Evolutionary conservation across 2,888 invertebrate species (phyloP).

Genomic region (Tryphoninae sp.): DNA sequence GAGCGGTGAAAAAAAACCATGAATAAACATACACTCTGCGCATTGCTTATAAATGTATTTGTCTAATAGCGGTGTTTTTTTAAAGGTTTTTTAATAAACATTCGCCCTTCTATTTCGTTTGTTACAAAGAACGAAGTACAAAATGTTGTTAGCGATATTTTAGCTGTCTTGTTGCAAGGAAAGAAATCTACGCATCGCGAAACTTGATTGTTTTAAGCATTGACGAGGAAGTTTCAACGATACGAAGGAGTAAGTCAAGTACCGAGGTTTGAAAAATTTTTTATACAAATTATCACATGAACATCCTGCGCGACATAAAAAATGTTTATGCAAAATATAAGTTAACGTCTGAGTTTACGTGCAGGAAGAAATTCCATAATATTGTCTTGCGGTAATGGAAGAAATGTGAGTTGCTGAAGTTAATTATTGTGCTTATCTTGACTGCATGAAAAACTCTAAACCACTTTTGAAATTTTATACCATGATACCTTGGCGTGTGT

Average conservation of each 20-base stretch:
- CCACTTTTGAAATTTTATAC: too few relatives aligned
- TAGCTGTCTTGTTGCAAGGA: background rate
- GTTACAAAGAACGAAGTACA: background rate
- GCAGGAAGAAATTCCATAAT: too few relatives aligned
- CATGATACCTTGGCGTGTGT: too few relatives aligned
- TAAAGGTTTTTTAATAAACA: slow-evolving; percentile 1
- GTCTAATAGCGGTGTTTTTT: slow-evolving; percentile 28
- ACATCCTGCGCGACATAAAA: too few relatives aligned
- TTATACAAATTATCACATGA: too few relatives aligned
- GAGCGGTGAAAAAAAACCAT: slow-evolving; percentile 45
- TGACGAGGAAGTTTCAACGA: background rate
- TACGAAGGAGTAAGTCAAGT: background rate
- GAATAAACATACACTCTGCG: slow-evolving; percentile 68
- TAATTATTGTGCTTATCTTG: too few relatives aligned
- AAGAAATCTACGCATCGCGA: background rate
- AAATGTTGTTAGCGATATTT: slow-evolving; percentile 2
- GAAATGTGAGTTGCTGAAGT: too few relatives aligned
- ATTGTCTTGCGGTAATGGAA: too few relatives aligned
- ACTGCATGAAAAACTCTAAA: too few relatives aligned
- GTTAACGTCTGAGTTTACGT: too few relatives aligned
- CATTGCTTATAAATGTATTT: slow-evolving; percentile 66
- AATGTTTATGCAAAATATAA: too few relatives aligned
- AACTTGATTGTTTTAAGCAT: background rate
- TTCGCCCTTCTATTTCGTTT: background rate
- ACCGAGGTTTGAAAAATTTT: background rate